Percentiles rank a stretch among this genome's conserved stretches.
phyloP scores from a whole-genome alignment of 35 echinoderm and acorn worm genomes.

The Heliocidaris tuberculata region DNA sequence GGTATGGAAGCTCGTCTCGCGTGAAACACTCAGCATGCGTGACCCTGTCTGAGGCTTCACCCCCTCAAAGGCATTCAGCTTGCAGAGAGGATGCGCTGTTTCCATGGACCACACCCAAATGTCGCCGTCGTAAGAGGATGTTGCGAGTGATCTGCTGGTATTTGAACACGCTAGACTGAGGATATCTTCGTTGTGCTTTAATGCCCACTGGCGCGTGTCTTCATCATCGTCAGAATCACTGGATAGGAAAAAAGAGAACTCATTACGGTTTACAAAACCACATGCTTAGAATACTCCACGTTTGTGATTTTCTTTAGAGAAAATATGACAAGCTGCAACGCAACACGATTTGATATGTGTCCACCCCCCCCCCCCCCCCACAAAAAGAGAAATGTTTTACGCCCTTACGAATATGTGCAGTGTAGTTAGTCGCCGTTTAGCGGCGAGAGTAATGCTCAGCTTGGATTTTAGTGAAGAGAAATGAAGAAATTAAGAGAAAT shows the following conservation, averaged over 20 bases:
- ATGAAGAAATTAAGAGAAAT: no score
- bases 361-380: no score
- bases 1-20: constrained; percentile 37
- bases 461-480: no score
- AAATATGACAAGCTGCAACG: no score
- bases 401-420: no score
- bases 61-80: constrained; percentile 80
- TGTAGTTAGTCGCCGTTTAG: no score
- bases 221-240: constrained; percentile 97
- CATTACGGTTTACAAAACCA: background rate
- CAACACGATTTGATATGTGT: no score
- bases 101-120: constrained; percentile 96
- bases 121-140: constrained; percentile 92
- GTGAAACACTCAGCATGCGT: constrained; percentile 58
- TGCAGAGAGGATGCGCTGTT: constrained; percentile 80
- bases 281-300: background rate
- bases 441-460: no score
- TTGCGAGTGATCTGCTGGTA: constrained; percentile 66
- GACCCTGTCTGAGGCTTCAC: constrained; percentile 80
- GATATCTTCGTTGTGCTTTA: constrained; percentile 95
- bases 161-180: constrained; percentile 79
- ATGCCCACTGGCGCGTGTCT: constrained; percentile 83
- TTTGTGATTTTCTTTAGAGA: no score
- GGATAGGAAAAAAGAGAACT: background rate
- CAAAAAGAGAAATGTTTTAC: no score